Evolutionary conservation across 2,797 vertebrate genomes (phyloP).

Genomic region (Danio jaintianensis): DNA sequence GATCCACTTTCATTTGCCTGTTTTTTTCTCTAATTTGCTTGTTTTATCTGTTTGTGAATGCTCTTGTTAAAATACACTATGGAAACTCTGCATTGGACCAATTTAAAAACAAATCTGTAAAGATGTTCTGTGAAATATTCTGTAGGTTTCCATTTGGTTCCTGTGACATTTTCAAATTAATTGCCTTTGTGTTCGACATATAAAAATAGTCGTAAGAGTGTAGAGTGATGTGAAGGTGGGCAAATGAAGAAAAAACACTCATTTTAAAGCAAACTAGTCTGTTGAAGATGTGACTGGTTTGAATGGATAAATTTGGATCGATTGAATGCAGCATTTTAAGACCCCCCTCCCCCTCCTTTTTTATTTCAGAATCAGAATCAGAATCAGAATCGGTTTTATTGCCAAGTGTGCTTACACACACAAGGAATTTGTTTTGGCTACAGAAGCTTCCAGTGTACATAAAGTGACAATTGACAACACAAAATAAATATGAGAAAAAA

Average conservation of each 20-base stretch:
- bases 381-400: no score
- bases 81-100: neutral
- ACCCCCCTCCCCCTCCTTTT: no score
- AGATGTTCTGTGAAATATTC: neutral
- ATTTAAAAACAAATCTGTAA: neutral
- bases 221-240: neutral
- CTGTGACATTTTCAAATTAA: slow-evolving; percentile 8
- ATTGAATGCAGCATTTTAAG: no score
- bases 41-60: neutral
- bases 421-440: no score
- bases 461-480: no score
- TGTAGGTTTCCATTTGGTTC: neutral
- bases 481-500: no score
- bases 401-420: no score
- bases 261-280: neutral
- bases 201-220: neutral
- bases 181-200: neutral
- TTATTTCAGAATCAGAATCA: no score
- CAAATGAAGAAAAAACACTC: neutral
- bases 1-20: neutral
- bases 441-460: no score
- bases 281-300: neutral
- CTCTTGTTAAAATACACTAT: neutral
- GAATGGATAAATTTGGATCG: no score
- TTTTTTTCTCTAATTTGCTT: neutral